Evolutionary conservation across 2,113 vertebrate species (phyloP), one percentile per base, ranked within the genome.

Genomic region (Sus scrofa): DNA sequence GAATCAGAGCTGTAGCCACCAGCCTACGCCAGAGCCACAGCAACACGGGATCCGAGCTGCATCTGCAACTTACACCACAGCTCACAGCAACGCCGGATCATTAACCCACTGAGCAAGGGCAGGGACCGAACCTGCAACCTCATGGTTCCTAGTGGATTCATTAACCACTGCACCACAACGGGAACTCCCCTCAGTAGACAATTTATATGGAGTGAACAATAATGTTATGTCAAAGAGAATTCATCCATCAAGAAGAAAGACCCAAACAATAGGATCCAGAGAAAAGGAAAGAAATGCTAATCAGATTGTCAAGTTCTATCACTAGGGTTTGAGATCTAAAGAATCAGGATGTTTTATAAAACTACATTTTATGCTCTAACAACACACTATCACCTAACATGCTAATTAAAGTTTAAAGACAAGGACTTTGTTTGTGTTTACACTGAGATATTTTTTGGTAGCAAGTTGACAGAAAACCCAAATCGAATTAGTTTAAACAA

Each of bases 401-500:
- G 16, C 8, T 77, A 7, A 9, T 26, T 73, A 85, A 60, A n/a
- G 3, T 73, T 68, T 37, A 86, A 91, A 89, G 30, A 6, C 12
- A 50, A 58, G 7, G 2, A 84, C 62, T 94, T 63, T 96, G 8
- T 12, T 7, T 60, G 7, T 52, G 37, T 54, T 15, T 70, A 50
- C 9, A 44, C 22, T 67, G 18, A 60, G 54, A 15, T 15, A n/a
- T 73, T 4, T 86, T 58, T 77, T 34, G 20, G 8, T 62, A 88
- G 7, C 77, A 79, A 70, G 24, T 52, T 52, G 54, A 58, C 13
- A 91, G 56, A 89, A 93, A 93, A 90, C 12, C 2, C 14, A 82
- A 62, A 32, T 34, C 15, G 67, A 67, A 58, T 24, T 73, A 50
- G 37, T 63, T 86, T 89, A 86, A 95, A 89, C 8, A 96, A 68